Evolutionary conservation across 2,888 invertebrate genomes (phyloP).

Genomic region (Leptinotarsa haldemani): DNA sequence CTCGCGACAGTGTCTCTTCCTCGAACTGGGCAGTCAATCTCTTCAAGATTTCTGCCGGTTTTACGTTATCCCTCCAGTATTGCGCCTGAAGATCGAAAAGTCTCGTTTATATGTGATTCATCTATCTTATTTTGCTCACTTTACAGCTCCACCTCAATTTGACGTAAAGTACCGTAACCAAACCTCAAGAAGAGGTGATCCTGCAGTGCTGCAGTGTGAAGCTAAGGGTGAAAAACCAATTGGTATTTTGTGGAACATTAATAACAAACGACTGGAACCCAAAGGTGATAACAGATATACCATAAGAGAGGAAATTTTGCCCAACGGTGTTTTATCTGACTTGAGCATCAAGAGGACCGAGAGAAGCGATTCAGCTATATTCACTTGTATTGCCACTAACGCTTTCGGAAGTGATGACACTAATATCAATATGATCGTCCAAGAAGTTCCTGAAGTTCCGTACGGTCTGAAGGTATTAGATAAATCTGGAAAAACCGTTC

Average conservation of each 20-base stretch:
- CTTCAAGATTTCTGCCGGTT: too few species aligned
- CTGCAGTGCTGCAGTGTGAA: constrained; percentile 91
- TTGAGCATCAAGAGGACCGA: constrained; percentile 91
- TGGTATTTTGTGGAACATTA: constrained; percentile 95
- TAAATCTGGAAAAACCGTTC: constrained; percentile 90
- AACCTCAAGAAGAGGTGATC: constrained; percentile 90
- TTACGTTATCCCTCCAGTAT: too few species aligned
- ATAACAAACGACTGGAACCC: constrained; percentile 90
- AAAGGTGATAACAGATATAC: constrained; percentile 91
- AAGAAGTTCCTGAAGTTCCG: constrained; percentile 91
- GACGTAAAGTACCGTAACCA: constrained; percentile 92
- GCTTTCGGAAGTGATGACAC: constrained; percentile 94
- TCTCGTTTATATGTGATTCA: too few species aligned
- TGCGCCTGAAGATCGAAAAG: too few species aligned
- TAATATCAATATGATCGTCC: constrained; percentile 95
- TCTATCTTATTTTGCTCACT: background rate
- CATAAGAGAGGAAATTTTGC: constrained; percentile 87
- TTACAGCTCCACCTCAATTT: constrained; percentile 88
- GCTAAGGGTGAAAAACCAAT: constrained; percentile 96
- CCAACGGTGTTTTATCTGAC: constrained; percentile 88
- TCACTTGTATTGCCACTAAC: constrained; percentile 93
- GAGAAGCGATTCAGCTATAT: constrained; percentile 88
- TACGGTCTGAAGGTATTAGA: constrained; percentile 89
- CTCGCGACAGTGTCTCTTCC: too few species aligned
- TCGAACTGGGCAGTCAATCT: too few species aligned